Conservation (phyloP, 2,797 vertebrate species). For the Lepidocolaptes lacrymiger region DNA sequence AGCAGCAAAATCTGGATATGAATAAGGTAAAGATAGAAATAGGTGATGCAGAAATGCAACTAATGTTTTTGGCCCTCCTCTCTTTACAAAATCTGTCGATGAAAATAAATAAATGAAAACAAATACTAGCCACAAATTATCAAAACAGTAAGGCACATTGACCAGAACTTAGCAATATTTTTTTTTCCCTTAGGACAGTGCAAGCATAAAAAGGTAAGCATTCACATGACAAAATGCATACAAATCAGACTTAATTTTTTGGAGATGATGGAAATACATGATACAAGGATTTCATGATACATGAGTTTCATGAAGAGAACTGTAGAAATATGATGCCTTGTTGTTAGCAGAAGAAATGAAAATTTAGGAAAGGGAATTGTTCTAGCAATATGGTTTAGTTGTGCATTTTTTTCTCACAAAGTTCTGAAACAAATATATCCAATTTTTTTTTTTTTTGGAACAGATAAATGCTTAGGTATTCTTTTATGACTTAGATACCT, state of each 20-base stretch:
- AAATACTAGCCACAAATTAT: not conserved
- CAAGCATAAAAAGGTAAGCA: not conserved
- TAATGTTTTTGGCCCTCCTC: fast-evolving
- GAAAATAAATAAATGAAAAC: not conserved
- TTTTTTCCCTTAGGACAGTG: not conserved
- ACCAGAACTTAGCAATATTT: not conserved
- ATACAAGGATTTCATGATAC: not conserved
- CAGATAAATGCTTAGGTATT: not conserved
- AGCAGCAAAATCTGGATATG: not conserved
- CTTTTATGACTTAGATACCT: not conserved
- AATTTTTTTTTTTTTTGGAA: not conserved
- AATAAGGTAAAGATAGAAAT: not conserved
- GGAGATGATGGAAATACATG: not conserved
- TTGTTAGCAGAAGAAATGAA: not conserved
- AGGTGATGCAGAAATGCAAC: not conserved
- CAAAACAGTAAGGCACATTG: not conserved
- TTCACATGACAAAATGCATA: not conserved
- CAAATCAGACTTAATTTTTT: not conserved
- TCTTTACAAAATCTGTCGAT: not conserved
- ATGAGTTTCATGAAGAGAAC: not conserved
- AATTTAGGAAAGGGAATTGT: not conserved
- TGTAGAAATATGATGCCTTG: not conserved
- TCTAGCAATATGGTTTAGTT: not conserved
- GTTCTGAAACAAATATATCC: not conserved
- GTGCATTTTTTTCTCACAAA: not conserved